phyloP scores from a whole-genome alignment of 2,113 vertebrate genomes.

The Microcebus lehilahytsara region DNA sequence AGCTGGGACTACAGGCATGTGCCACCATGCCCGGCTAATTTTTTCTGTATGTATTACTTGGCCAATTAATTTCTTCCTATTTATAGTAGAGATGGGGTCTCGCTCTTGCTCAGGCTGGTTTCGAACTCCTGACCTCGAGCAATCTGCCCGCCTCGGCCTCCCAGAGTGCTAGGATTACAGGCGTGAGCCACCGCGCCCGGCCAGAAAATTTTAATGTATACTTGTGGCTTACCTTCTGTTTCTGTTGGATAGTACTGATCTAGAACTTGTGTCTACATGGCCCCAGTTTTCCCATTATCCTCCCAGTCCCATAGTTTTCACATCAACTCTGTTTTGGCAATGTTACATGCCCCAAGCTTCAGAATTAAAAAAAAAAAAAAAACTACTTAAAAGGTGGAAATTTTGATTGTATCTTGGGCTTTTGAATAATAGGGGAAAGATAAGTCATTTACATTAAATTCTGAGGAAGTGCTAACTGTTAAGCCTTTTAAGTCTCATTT shows the following conservation, averaged over 20 bases:
- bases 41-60: no score
- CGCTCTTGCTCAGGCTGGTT: no score
- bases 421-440: not conserved
- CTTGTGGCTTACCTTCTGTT: not conserved
- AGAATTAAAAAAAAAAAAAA: not conserved
- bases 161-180: no score
- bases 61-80: no score
- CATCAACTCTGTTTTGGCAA: not conserved
- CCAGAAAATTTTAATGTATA: not conserved
- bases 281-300: not conserved
- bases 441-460: not conserved
- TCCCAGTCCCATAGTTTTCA: not conserved
- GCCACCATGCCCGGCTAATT: no score
- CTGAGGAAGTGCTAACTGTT: not conserved
- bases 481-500: not conserved
- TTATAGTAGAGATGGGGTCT: no score
- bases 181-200: no score
- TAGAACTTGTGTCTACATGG: not conserved
- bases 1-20: no score
- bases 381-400: not conserved
- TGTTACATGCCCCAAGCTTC: not conserved
- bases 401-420: not conserved
- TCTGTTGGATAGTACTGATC: not conserved
- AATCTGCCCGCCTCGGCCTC: no score
- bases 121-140: no score